Conservation (phyloP, 2,888 invertebrate genomes). For the Tricholauxania praeusta region DNA sequence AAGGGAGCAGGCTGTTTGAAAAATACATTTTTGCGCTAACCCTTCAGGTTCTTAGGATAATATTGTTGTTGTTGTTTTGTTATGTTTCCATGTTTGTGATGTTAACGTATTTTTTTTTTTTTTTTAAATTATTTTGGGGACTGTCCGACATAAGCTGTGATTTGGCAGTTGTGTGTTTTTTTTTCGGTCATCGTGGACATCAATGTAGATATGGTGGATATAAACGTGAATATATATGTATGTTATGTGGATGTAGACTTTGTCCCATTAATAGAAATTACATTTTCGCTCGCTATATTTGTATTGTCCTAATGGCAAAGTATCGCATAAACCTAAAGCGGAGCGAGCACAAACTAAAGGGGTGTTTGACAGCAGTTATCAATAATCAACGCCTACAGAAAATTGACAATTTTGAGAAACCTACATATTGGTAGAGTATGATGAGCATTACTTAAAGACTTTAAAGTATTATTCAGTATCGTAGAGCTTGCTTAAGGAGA, state of each 20-base stretch:
- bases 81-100: slow-evolving; percentile 9
- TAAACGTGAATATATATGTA: background rate
- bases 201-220: no score
- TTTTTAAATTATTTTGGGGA: slow-evolving; percentile 9
- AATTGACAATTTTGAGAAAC: no score
- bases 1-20: background rate
- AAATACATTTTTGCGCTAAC: slow-evolving; percentile 12
- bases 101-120: background rate
- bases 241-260: background rate
- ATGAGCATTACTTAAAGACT: no score
- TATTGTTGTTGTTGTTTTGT: background rate
- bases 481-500: no score
- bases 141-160: slow-evolving; percentile 17
- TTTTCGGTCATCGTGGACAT: no score
- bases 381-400: no score
- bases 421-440: no score
- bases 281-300: background rate
- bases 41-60: slow-evolving; percentile 14
- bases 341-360: no score
- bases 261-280: slow-evolving; percentile 24
- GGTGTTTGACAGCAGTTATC: no score
- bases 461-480: no score
- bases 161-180: slow-evolving; percentile 10
- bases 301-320: background rate
- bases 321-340: background rate